Evolutionary conservation across 2,113 vertebrate species (phyloP).

Genomic region (Chamaetylas fuelleborni): DNA sequence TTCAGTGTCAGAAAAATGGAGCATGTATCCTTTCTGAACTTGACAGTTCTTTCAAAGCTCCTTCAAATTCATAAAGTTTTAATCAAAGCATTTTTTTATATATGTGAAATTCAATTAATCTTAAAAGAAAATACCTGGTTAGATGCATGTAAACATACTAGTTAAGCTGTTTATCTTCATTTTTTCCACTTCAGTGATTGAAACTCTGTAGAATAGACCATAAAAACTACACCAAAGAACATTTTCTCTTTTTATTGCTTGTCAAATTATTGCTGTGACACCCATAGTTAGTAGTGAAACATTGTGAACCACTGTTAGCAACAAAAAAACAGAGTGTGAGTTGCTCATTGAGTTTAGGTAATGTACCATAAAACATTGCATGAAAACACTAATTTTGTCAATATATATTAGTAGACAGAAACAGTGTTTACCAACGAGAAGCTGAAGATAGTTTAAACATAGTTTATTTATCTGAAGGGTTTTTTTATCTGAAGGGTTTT

Average conservation of each 20-base stretch:
- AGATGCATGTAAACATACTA: conserved; percentile 69
- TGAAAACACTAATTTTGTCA: conserved; percentile 84
- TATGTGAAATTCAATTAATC: conserved; percentile 67
- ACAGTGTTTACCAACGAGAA: conserved; percentile 70
- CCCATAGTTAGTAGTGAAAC: conserved; percentile 68
- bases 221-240: conserved; percentile 65
- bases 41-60: conserved; percentile 18
- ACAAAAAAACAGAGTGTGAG: conserved; percentile 57
- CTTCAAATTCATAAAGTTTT: conserved; percentile 9
- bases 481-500: neutral
- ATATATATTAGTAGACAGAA: conserved; percentile 75
- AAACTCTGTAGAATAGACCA: conserved; percentile 48
- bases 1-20: neutral
- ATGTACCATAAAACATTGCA: conserved; percentile 80
- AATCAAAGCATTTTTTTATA: conserved; percentile 53
- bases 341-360: conserved; percentile 78
- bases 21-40: neutral
- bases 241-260: conserved; percentile 72
- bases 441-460: conserved; percentile 68
- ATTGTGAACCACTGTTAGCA: conserved; percentile 61
- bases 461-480: conserved; percentile 64
- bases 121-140: conserved; percentile 58
- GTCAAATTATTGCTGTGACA: conserved; percentile 74
- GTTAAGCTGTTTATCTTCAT: conserved; percentile 73
- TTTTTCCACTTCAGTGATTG: conserved; percentile 72